Percentiles rank a stretch among this genome's conserved stretches.
These are phyloP conservation scores for Apotomis turbidana DNA, from an alignment of 2,888 invertebrate species.

Conservation along the genomic window DNA sequence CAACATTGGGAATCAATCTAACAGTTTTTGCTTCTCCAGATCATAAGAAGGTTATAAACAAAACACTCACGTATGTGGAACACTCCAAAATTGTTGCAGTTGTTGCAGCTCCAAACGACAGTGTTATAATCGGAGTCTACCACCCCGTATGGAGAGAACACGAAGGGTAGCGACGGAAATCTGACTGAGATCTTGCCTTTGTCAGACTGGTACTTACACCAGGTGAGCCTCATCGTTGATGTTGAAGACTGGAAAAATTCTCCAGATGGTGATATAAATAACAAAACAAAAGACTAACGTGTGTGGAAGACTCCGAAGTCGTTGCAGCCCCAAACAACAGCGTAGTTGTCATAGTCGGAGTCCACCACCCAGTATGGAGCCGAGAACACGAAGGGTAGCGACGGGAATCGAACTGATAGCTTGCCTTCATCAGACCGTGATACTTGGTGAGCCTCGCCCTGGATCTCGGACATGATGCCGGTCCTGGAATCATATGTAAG, in stretches of 20 bases:
- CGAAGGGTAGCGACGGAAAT: constrained; percentile 85
- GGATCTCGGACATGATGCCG: constrained; percentile 80
- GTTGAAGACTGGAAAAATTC: too few relatives aligned
- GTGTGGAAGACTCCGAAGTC: constrained; percentile 81
- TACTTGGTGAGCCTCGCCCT: constrained; percentile 81
- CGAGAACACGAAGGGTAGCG: constrained; percentile 80
- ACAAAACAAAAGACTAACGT: constrained; percentile 63
- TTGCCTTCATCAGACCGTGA: constrained; percentile 83
- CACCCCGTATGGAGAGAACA: constrained; percentile 81
- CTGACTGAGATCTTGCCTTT: constrained; percentile 85
- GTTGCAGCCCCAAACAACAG: constrained; percentile 87
- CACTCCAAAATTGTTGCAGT: constrained; percentile 65
- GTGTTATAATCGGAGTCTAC: constrained; percentile 90
- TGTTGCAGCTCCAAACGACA: constrained; percentile 87
- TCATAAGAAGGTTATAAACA: background rate
- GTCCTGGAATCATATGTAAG: constrained; percentile 71
- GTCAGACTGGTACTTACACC: constrained; percentile 70
- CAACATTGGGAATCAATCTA: constrained; percentile 85
- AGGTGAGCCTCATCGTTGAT: constrained; percentile 84
- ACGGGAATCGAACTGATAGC: constrained; percentile 85
- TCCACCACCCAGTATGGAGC: constrained; percentile 86
- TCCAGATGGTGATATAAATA: background rate
- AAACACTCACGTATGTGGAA: constrained; percentile 79
- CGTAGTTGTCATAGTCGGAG: constrained; percentile 88
- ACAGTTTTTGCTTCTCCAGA: constrained; percentile 70